These are phyloP conservation scores for Anser cygnoides DNA, from an alignment of 2,113 vertebrate genomes.

Conservation along the genomic window DNA sequence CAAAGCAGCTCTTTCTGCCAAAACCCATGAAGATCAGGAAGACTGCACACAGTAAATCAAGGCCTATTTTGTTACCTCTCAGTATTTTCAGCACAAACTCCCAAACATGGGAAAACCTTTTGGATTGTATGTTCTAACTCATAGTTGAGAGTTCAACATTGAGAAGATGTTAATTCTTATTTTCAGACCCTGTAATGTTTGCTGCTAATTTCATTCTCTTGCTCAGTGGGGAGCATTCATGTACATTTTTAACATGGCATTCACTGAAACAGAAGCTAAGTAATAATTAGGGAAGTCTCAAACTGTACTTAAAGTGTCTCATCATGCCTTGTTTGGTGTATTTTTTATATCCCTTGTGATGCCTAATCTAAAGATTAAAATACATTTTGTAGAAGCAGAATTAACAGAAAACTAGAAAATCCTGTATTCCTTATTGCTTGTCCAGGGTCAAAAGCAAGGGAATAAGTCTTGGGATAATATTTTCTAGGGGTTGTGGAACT, in stretches of 20 bases:
- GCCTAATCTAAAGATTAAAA: neutral
- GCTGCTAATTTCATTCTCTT: neutral
- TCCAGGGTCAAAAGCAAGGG: neutral
- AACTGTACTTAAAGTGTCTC: neutral
- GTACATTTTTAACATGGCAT: neutral
- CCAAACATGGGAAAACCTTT: neutral
- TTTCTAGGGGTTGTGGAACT: neutral
- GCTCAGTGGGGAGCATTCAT: neutral
- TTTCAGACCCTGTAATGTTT: neutral
- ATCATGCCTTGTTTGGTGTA: neutral
- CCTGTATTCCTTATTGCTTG: neutral
- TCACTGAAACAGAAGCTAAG: neutral
- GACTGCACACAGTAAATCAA: neutral
- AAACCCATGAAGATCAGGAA: neutral
- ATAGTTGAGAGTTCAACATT: neutral
- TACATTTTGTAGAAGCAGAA: neutral
- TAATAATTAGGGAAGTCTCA: neutral
- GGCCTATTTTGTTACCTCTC: neutral
- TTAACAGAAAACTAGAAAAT: neutral
- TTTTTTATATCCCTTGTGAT: neutral
- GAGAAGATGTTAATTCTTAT: neutral
- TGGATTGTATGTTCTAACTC: neutral
- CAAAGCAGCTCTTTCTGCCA: neutral
- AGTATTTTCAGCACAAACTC: neutral
- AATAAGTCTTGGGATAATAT: neutral